These are phyloP conservation scores for Botia kubotai DNA, from an alignment of 2,797 vertebrate species.

Conservation along the genomic window DNA sequence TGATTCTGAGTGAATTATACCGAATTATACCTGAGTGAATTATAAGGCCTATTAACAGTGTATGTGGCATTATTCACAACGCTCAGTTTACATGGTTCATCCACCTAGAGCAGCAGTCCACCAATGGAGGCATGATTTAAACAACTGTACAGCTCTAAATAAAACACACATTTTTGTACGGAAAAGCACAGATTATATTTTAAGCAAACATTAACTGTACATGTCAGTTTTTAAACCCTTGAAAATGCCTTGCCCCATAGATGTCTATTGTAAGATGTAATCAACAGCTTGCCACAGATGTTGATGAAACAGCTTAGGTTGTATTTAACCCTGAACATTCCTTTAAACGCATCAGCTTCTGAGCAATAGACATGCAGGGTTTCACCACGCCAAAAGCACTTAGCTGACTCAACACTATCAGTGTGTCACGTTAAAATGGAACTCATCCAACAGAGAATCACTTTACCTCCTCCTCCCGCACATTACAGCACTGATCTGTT, in stretches of 20 bases:
- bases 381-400: constrained; percentile 22
- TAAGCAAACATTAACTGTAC: neutral
- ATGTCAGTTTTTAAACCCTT: neutral
- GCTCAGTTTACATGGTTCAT: no score
- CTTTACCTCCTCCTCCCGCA: constrained; percentile 8
- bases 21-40: no score
- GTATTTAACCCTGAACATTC: neutral
- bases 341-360: constrained; percentile 20
- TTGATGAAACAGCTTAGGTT: neutral
- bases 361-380: neutral
- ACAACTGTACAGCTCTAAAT: no score
- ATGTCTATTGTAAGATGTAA: neutral
- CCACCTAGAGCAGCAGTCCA: no score
- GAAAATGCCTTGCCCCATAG: neutral
- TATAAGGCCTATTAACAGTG: no score
- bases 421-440: constrained; percentile 30
- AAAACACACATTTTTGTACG: neutral
- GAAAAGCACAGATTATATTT: neutral
- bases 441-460: constrained; percentile 27
- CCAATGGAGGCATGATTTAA: no score
- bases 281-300: neutral
- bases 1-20: neutral
- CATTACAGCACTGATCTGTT: constrained; percentile 18
- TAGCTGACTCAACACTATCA: constrained; percentile 33
- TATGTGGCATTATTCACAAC: no score